These are phyloP conservation scores for Caenorhabditis becei DNA, from an alignment of 2,888 invertebrate genomes.

Conservation along the genomic window DNA sequence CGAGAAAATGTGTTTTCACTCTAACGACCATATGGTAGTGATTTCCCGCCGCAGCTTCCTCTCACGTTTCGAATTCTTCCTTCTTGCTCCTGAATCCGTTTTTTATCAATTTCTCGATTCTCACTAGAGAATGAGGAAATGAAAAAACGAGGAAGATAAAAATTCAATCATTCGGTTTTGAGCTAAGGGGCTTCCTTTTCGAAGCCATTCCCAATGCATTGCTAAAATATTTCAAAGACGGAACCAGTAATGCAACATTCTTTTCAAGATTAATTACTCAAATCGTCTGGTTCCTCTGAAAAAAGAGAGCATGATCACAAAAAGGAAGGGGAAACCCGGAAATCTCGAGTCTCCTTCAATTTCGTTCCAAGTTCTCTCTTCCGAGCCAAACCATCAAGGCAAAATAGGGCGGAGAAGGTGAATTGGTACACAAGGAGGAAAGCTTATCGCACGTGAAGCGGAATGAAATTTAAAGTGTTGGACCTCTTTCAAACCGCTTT, in stretches of 20 bases:
- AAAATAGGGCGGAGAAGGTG: constrained; percentile 36
- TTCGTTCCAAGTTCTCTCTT: neutral
- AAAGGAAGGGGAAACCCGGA: neutral
- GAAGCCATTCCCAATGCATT: constrained; percentile 45
- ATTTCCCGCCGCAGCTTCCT: constrained; percentile 21
- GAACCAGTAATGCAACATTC: constrained; percentile 41
- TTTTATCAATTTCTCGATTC: constrained; percentile 23
- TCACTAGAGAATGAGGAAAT: neutral
- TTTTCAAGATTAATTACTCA: constrained; percentile 52
- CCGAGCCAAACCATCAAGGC: constrained; percentile 32
- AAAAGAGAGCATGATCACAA: neutral
- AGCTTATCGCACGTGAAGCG: constrained; percentile 49
- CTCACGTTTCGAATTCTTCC: neutral
- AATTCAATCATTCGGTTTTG: constrained; percentile 43
- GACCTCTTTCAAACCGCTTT: constrained; percentile 39
- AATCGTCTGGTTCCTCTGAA: constrained; percentile 16
- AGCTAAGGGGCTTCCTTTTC: constrained; percentile 38
- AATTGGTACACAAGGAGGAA: constrained; percentile 27
- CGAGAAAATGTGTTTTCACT: constrained; percentile 53
- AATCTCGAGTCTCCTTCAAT: constrained; percentile 1
- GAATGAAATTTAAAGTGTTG: constrained; percentile 61
- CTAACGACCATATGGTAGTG: constrained; percentile 51
- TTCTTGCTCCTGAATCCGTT: constrained; percentile 9
- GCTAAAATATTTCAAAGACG: constrained; percentile 26
- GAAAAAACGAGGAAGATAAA: constrained; percentile 3